Conservation (phyloP, 2,113 vertebrate genomes). For the Capreolus pygargus region DNA sequence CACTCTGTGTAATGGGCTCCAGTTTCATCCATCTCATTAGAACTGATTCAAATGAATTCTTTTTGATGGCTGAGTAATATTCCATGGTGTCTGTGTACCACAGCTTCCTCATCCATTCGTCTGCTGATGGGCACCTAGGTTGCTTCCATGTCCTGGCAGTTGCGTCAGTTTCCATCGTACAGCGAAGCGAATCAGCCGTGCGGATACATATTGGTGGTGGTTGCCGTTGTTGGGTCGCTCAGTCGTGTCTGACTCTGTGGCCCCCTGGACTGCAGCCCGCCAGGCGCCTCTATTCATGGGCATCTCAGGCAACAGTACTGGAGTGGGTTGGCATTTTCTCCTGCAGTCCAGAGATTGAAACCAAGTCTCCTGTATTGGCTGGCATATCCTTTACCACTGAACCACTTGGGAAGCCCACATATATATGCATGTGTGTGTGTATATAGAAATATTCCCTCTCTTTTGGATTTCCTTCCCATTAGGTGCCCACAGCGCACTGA, state of each 20-base stretch:
- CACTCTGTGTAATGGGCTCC: too few relatives aligned
- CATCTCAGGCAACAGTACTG: background rate
- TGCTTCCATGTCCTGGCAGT: too few relatives aligned
- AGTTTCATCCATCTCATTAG: too few relatives aligned
- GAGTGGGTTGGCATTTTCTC: background rate
- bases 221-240: rapidly evolving
- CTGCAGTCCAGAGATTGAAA: background rate
- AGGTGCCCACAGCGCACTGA: background rate
- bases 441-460: rapidly evolving
- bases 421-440: background rate
- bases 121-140: too few relatives aligned
- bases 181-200: background rate
- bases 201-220: rapidly evolving
- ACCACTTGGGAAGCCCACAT: background rate
- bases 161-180: rapidly evolving
- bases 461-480: background rate
- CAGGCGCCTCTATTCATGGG: background rate
- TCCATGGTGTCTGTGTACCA: too few relatives aligned
- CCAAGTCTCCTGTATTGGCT: background rate
- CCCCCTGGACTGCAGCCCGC: background rate
- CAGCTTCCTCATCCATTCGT: too few relatives aligned
- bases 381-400: background rate
- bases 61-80: too few relatives aligned
- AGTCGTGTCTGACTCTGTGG: background rate
- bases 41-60: too few relatives aligned